Evolutionary conservation across 1,140 invertebrate genomes (phyloP).

Genomic region (Apis cerana): DNA sequence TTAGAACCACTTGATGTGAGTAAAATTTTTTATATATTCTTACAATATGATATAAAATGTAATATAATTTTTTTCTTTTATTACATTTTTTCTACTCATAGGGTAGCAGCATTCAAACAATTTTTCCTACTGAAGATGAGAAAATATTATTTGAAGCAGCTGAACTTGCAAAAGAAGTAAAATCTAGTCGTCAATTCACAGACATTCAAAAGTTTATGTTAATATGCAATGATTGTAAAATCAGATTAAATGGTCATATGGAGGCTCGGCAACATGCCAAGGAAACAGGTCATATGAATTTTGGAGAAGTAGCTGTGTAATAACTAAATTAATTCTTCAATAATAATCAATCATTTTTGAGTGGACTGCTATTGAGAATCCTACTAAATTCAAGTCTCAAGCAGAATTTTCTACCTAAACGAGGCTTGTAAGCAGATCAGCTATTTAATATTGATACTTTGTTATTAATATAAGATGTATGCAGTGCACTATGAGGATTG

Average conservation of each 20-base stretch:
- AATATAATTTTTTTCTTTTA: not conserved
- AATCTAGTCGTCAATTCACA: conserved; percentile 93
- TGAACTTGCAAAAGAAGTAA: conserved; percentile 92
- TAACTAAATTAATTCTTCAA: conserved; percentile 26
- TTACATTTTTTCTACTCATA: conserved; percentile 70
- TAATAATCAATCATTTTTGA: conserved; percentile 7
- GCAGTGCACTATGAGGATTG: conserved; percentile 47
- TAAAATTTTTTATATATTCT: not conserved
- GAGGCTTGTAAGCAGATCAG: conserved; percentile 15
- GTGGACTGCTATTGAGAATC: not conserved
- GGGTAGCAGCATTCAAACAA: conserved; percentile 87
- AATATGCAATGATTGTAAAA: conserved; percentile 90
- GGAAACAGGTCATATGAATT: conserved; percentile 91
- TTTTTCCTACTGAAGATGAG: conserved; percentile 90
- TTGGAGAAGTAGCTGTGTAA: conserved; percentile 87
- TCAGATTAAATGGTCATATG: conserved; percentile 87
- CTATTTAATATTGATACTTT: conserved; percentile 35
- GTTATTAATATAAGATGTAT: conserved; percentile 41
- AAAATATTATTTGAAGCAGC: conserved; percentile 89
- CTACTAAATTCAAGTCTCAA: conserved; percentile 32
- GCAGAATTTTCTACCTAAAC: conserved; percentile 41
- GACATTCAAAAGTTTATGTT: conserved; percentile 93
- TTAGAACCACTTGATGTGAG: conserved; percentile 87
- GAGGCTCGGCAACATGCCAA: conserved; percentile 93
- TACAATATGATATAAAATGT: not conserved